Conservation (phyloP, 2,113 vertebrate genomes). For the Eubucco bourcierii region DNA sequence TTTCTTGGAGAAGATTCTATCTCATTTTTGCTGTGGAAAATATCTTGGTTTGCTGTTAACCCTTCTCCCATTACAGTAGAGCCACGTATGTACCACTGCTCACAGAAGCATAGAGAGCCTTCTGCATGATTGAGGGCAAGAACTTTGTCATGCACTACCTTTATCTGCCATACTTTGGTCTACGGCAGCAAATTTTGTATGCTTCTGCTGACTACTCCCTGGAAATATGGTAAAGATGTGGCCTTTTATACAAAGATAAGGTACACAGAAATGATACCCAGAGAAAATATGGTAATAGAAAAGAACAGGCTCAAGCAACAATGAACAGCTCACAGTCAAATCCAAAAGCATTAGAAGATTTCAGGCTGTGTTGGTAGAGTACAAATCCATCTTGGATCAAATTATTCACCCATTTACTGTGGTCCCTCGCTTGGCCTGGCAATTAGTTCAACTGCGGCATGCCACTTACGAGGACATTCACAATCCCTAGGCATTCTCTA, state of each 20-base stretch:
- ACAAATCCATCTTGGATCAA: slow-evolving; percentile 59
- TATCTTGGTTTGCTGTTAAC: slow-evolving; percentile 36
- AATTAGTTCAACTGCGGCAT: slow-evolving; percentile 61
- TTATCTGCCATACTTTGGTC: slow-evolving; percentile 50
- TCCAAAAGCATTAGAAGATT: slow-evolving; percentile 62
- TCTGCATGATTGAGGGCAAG: slow-evolving; percentile 55
- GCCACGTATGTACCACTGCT: neutral
- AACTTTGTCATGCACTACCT: slow-evolving; percentile 54
- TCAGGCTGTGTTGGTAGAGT: slow-evolving; percentile 42
- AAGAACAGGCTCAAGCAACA: slow-evolving; percentile 56
- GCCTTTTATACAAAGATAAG: slow-evolving; percentile 54
- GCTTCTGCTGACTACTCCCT: slow-evolving; percentile 3
- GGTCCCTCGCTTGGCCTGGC: slow-evolving; percentile 13
- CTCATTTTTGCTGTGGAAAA: slow-evolving; percentile 27
- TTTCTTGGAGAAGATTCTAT: slow-evolving; percentile 8
- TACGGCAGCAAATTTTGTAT: slow-evolving; percentile 41
- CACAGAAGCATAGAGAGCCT: slow-evolving; percentile 1
- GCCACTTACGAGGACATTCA: neutral
- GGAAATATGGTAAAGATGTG: slow-evolving; percentile 50
- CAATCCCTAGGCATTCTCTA: neutral
- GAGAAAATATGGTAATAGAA: slow-evolving; percentile 61
- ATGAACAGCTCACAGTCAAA: slow-evolving; percentile 50
- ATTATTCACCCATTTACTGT: slow-evolving; percentile 53
- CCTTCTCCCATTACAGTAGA: slow-evolving; percentile 8
- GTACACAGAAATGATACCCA: slow-evolving; percentile 32